A percentile compares a stretch with the other conserved stretches of the same genome.
Evolutionary conservation across 2,797 vertebrate genomes (phyloP).

Genomic region (Miichthys miiuy): DNA sequence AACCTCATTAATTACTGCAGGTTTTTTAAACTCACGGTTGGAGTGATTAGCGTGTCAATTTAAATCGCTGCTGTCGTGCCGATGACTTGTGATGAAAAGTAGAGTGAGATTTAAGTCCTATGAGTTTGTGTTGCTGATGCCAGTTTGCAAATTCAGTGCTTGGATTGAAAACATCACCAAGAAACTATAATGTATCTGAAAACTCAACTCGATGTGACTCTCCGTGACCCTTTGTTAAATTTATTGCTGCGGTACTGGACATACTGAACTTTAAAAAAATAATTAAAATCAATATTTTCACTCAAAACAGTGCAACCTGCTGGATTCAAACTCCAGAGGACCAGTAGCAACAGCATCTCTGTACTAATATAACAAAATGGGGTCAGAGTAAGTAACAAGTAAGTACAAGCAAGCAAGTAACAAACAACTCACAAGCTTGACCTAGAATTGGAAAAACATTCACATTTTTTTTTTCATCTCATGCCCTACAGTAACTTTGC

Average conservation of each 20-base stretch:
- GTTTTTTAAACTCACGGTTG: conserved; percentile 32
- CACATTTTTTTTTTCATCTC: background rate
- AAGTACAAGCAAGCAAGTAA: background rate
- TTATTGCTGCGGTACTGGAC: background rate
- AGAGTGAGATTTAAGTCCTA: conserved; percentile 3
- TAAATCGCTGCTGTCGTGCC: conserved; percentile 24
- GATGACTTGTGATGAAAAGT: conserved; percentile 30
- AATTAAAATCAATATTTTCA: background rate
- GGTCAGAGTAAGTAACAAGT: background rate
- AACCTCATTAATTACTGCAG: conserved; percentile 38
- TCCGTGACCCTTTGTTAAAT: background rate
- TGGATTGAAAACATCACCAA: conserved; percentile 10
- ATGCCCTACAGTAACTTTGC: background rate
- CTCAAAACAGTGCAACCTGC: background rate
- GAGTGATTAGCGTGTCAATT: conserved; percentile 37
- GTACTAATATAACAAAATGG: background rate
- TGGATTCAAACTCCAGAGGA: background rate
- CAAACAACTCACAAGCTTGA: conserved; percentile 6
- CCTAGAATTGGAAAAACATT: conserved; percentile 12
- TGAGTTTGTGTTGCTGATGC: background rate
- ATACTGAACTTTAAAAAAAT: background rate
- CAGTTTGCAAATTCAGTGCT: conserved; percentile 7
- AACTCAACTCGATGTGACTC: background rate
- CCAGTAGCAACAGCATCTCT: background rate
- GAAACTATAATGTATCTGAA: background rate